These are phyloP conservation scores for Pangasius sanitwongsei DNA, from an alignment of 2,797 vertebrate genomes.

Conservation along the genomic window DNA sequence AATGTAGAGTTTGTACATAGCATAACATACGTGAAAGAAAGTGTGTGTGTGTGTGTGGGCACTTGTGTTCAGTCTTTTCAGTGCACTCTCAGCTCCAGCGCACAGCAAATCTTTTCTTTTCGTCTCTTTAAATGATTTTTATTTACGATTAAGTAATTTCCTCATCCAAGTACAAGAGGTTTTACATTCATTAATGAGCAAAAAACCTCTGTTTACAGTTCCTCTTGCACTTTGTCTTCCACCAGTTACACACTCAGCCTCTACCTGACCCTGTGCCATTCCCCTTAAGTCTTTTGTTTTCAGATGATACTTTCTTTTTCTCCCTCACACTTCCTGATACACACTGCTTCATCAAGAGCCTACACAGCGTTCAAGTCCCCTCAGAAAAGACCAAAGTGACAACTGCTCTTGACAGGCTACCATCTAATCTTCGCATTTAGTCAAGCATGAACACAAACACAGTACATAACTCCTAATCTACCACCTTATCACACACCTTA, in stretches of 20 bases:
- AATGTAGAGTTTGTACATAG: neutral
- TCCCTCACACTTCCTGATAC: neutral
- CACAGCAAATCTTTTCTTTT: constrained; percentile 23
- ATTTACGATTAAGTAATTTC: neutral
- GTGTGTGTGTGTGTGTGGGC: constrained; percentile 54
- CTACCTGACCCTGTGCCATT: neutral
- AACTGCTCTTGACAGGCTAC: constrained; percentile 1
- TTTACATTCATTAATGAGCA: neutral
- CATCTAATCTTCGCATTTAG: neutral
- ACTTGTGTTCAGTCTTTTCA: neutral
- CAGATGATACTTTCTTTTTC: neutral
- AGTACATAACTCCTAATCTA: neutral
- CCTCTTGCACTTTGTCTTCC: neutral
- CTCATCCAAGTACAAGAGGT: neutral
- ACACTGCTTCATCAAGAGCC: neutral
- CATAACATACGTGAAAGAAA: neutral
- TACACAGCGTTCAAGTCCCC: neutral
- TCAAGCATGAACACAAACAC: constrained; percentile 31
- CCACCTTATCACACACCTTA: constrained; percentile 3
- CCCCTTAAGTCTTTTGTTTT: neutral
- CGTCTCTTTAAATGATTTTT: constrained; percentile 19
- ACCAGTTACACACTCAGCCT: neutral
- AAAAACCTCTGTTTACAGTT: neutral
- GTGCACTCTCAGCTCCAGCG: too few species aligned
- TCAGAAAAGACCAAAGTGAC: neutral